These are phyloP conservation scores for Pangasius macronema DNA, from an alignment of 2,797 vertebrate species.

Conservation along the genomic window DNA sequence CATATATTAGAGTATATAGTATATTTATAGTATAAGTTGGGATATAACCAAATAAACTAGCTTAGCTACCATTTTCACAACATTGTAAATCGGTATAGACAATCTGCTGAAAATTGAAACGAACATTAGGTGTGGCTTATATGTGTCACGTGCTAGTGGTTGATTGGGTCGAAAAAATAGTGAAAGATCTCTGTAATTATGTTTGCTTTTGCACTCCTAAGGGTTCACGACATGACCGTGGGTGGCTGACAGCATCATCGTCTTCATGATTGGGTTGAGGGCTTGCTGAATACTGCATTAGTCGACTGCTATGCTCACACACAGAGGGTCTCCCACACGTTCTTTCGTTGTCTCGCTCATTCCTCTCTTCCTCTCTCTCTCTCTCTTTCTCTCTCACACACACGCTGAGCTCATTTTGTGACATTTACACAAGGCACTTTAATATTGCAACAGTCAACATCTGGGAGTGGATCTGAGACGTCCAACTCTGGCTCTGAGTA, in stretches of 20 bases:
- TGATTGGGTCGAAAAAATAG: neutral
- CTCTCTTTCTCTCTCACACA: neutral
- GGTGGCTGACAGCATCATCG: slow-evolving; percentile 26
- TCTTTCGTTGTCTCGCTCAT: slow-evolving; percentile 30
- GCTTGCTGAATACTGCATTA: slow-evolving; percentile 41
- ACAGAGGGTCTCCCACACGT: slow-evolving; percentile 27
- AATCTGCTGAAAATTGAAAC: neutral
- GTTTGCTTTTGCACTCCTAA: slow-evolving; percentile 10
- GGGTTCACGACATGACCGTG: neutral
- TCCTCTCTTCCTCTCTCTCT: slow-evolving; percentile 22
- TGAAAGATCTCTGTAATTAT: slow-evolving; percentile 4
- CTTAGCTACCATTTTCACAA: neutral
- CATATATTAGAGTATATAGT: too few relatives aligned
- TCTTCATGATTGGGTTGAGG: slow-evolving; percentile 39
- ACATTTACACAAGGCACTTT: slow-evolving; percentile 71
- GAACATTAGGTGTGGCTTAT: neutral
- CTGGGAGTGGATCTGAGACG: slow-evolving; percentile 61
- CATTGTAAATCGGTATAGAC: neutral
- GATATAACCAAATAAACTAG: neutral
- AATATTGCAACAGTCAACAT: slow-evolving; percentile 68
- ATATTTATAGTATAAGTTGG: neutral
- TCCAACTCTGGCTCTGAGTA: slow-evolving; percentile 48
- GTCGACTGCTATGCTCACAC: slow-evolving; percentile 47
- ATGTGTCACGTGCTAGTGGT: neutral
- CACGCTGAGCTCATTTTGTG: slow-evolving; percentile 58